Conservation (phyloP, 1,140 invertebrate species). For the Luehdorfia chinensis region DNA sequence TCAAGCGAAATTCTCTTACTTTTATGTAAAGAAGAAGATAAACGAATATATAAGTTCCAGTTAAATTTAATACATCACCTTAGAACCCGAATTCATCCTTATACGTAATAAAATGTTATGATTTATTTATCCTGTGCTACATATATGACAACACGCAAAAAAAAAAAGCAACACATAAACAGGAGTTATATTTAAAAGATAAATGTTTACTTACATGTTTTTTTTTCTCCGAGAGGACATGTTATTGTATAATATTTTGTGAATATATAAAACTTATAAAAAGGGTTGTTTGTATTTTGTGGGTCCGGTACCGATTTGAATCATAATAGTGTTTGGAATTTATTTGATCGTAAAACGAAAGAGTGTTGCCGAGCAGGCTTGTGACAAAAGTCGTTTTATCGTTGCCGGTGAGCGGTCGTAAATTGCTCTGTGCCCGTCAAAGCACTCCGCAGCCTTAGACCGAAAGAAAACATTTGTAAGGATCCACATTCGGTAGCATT, state of each 20-base stretch:
- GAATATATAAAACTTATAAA: constrained; percentile 53
- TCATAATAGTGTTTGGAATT: constrained; percentile 74
- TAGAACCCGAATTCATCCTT: no score
- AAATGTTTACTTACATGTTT: no score
- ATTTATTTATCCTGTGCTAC: no score
- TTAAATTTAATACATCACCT: no score
- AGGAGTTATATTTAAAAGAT: no score
- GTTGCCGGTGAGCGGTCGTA: constrained; percentile 55
- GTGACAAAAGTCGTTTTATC: constrained; percentile 72
- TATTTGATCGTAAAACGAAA: constrained; percentile 68
- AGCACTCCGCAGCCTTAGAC: constrained; percentile 25
- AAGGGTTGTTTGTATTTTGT: constrained; percentile 61
- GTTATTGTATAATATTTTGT: constrained; percentile 61
- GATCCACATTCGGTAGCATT: constrained; percentile 10
- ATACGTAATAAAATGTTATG: no score
- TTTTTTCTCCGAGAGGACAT: no score
- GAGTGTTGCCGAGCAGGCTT: constrained; percentile 55
- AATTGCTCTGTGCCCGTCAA: constrained; percentile 68
- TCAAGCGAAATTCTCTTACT: neutral
- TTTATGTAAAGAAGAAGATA: neutral
- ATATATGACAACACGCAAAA: no score
- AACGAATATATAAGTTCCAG: constrained; percentile 3
- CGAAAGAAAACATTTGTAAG: constrained; percentile 15
- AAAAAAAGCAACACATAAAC: no score
- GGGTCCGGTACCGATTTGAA: constrained; percentile 63